Evolutionary conservation across 2,888 invertebrate species (phyloP).

Genomic region (Trichogramma dendrolimi): DNA sequence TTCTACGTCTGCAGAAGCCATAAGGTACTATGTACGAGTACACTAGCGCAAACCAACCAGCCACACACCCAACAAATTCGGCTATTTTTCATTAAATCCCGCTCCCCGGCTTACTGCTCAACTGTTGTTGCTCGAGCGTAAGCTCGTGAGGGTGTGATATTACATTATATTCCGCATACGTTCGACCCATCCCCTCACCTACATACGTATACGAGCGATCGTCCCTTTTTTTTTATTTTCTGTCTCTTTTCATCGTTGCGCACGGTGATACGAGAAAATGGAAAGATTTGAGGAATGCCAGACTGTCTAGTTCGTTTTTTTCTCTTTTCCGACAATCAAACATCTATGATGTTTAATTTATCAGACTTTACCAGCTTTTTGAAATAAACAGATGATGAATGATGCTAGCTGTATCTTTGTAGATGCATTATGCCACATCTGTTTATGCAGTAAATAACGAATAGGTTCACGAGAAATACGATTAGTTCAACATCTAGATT

Average conservation of each 20-base stretch:
- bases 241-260: neutral
- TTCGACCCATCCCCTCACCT: conserved; percentile 16
- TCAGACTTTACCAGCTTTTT: conserved; percentile 4
- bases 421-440: too few species aligned
- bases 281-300: conserved; percentile 11
- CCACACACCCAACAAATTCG: conserved; percentile 40
- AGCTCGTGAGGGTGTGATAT: conserved; percentile 38
- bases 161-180: conserved; percentile 41
- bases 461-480: too few species aligned
- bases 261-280: conserved; percentile 15
- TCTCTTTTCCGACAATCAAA: conserved; percentile 2
- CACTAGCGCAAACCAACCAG: conserved; percentile 26
- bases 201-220: neutral
- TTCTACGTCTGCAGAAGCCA: neutral
- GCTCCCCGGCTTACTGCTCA: conserved; percentile 36
- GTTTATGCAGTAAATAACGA: too few species aligned
- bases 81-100: conserved; percentile 48
- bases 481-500: too few species aligned
- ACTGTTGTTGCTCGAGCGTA: neutral
- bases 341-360: conserved; percentile 22
- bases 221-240: neutral
- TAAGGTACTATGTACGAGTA: conserved; percentile 4
- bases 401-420: too few species aligned
- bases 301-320: conserved; percentile 1
- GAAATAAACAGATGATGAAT: too few species aligned